Evolutionary conservation across 1,140 invertebrate genomes (phyloP).

Genomic region (Triops longicaudatus): DNA sequence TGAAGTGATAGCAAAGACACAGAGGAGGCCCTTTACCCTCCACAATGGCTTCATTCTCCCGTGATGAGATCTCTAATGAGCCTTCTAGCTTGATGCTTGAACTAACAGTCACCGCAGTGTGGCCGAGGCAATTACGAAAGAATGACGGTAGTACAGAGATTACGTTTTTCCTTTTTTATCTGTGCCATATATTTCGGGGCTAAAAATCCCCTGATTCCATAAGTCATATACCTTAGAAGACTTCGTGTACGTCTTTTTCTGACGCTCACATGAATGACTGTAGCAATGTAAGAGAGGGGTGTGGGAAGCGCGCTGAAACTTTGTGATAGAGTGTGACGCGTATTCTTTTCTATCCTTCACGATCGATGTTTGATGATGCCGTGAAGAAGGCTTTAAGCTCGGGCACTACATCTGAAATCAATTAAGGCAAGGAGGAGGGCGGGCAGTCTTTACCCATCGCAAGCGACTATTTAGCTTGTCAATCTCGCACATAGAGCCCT

Average conservation of each 20-base stretch:
- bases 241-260: background rate
- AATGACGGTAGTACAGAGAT: background rate
- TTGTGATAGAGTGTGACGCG: constrained; percentile 3
- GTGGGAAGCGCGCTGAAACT: background rate
- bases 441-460: constrained; percentile 2
- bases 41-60: constrained; percentile 6
- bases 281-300: background rate
- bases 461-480: constrained; percentile 22
- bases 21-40: background rate
- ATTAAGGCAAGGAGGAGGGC: constrained; percentile 5
- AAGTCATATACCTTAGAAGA: background rate
- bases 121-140: background rate
- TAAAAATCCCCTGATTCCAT: background rate
- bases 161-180: background rate
- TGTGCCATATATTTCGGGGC: too few species aligned
- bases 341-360: background rate
- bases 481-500: background rate
- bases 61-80: constrained; percentile 15
- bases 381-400: constrained; percentile 11
- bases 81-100: background rate
- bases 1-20: constrained; percentile 5
- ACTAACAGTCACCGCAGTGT: background rate
- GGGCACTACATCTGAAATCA: constrained; percentile 14
- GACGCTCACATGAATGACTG: background rate
- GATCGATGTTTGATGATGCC: constrained; percentile 1